A percentile compares a stretch with the other conserved stretches of the same genome.
Evolutionary conservation across 2,797 vertebrate genomes (phyloP).

Genomic region (Acestrorhynchus altus): DNA sequence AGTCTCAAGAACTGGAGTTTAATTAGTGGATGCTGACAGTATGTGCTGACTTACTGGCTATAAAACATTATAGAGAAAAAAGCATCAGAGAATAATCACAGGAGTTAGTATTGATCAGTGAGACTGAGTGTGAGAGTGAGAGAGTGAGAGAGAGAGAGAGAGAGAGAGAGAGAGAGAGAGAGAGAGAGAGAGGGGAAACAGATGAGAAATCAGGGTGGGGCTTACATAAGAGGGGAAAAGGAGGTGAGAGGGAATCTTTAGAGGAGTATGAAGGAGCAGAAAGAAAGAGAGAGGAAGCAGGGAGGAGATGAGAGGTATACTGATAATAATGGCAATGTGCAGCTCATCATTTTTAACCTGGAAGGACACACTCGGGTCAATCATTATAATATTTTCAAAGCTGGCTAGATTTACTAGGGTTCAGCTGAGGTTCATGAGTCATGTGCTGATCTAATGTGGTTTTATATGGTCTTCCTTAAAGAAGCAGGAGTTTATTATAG

Average conservation of each 20-base stretch:
- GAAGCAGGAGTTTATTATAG: background rate
- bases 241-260: too few species aligned
- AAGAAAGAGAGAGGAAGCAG: background rate
- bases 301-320: constrained; percentile 22
- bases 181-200: constrained; percentile 18
- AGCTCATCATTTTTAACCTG: constrained; percentile 33
- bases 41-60: constrained; percentile 56
- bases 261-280: too few species aligned
- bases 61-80: too few species aligned
- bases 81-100: constrained; percentile 12
- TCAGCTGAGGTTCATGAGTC: background rate
- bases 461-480: constrained; percentile 29
- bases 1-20: constrained; percentile 54
- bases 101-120: constrained; percentile 47
- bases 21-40: constrained; percentile 52
- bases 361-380: constrained; percentile 20
- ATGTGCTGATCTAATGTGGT: background rate
- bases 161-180: constrained; percentile 20
- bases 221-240: constrained; percentile 4
- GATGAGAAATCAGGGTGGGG: constrained; percentile 4
- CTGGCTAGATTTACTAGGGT: constrained; percentile 13
- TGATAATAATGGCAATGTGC: constrained; percentile 34
- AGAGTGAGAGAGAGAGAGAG: constrained; percentile 35
- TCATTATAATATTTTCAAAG: constrained; percentile 47
- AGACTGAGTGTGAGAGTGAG: too few species aligned